Conservation (phyloP, 2,113 vertebrate genomes). For the Trogon surrucura region DNA sequence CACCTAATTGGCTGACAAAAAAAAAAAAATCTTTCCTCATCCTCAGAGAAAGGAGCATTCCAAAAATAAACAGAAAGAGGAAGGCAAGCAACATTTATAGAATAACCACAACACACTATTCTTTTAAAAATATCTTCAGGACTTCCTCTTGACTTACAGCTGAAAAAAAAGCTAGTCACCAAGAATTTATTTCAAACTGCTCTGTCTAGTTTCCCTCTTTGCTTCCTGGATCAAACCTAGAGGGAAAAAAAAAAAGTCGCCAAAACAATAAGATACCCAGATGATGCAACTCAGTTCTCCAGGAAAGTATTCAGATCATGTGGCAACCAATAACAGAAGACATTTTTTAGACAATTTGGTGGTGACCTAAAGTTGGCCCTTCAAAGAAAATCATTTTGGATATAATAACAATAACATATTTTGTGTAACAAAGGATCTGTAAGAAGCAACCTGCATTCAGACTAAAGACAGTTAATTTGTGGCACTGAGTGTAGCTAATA, state of each 20-base stretch:
- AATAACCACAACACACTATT: neutral
- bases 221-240: neutral
- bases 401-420: neutral
- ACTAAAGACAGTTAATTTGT: neutral
- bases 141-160: neutral
- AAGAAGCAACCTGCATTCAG: neutral
- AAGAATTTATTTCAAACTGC: neutral
- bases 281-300: neutral
- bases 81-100: neutral
- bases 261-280: neutral
- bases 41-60: neutral
- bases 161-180: neutral
- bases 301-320: neutral
- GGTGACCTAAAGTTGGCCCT: slow-evolving; percentile 8
- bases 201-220: neutral
- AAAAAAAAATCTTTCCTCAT: neutral
- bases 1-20: neutral
- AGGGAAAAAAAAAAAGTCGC: neutral
- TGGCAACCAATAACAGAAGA: neutral
- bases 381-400: neutral
- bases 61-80: neutral
- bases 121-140: neutral
- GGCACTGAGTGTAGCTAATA: neutral
- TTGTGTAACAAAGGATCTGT: neutral
- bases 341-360: slow-evolving; percentile 13